Percentiles rank a stretch among this genome's conserved stretches.
Evolutionary conservation across 2,888 invertebrate species (phyloP).

Genomic region (Tipula unca): DNA sequence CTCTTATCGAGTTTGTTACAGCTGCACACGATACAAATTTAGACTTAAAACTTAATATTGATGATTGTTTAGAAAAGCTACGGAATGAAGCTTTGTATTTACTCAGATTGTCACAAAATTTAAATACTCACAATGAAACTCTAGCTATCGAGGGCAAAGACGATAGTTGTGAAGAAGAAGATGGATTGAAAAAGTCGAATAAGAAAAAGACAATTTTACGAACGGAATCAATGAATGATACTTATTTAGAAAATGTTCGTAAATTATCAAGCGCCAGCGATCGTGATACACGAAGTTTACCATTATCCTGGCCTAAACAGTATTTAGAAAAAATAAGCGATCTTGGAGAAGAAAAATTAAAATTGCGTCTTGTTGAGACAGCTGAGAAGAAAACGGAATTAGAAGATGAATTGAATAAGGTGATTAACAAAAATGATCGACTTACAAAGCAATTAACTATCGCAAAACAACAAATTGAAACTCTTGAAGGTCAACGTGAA

Average conservation of each 20-base stretch:
- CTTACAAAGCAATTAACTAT: constrained; percentile 44
- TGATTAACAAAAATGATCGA: constrained; percentile 50
- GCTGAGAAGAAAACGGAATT: constrained; percentile 42
- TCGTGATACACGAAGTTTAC: constrained; percentile 29
- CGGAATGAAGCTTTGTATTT: constrained; percentile 62
- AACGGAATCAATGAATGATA: constrained; percentile 37
- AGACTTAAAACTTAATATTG: constrained; percentile 48
- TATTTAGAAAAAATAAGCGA: constrained; percentile 25
- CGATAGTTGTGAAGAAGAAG: constrained; percentile 30
- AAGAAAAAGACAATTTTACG: constrained; percentile 29
- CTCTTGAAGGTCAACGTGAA: constrained; percentile 40
- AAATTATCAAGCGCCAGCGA: constrained; percentile 23
- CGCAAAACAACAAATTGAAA: constrained; percentile 41
- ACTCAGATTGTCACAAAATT: constrained; percentile 49
- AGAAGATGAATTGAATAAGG: constrained; percentile 52
- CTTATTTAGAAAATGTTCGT: constrained; percentile 26
- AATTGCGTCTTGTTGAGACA: constrained; percentile 40
- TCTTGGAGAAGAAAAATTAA: constrained; percentile 42
- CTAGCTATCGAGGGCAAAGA: constrained; percentile 20
- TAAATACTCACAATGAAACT: constrained; percentile 29
- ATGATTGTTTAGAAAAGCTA: constrained; percentile 56
- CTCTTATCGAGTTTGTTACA: constrained; percentile 49
- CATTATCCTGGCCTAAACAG: constrained; percentile 35
- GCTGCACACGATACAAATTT: constrained; percentile 42
- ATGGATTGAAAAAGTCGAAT: constrained; percentile 29